A percentile compares a stretch with the other conserved stretches of the same genome.
phyloP scores from a whole-genome alignment of 2,113 vertebrate species.

The Colaptes auratus region DNA sequence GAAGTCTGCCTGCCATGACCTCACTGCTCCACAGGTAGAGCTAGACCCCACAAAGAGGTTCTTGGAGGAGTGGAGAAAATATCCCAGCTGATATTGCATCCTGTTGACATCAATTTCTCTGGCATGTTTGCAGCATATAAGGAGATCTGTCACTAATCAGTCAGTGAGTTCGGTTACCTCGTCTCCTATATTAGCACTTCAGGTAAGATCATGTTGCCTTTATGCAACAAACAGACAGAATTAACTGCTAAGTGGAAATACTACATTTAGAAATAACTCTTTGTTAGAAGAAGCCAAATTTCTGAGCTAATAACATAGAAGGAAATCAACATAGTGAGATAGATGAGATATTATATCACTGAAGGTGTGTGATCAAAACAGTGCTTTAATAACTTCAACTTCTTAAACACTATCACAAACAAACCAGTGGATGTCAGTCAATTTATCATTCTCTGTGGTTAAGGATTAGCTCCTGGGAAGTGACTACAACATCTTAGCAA shows the following conservation, averaged over 20 bases:
- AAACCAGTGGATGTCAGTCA: conserved; percentile 3
- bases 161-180: background rate
- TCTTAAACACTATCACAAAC: conserved; percentile 20
- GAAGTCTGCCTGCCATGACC: background rate
- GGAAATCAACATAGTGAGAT: background rate
- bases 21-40: background rate
- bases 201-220: background rate
- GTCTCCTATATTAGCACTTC: background rate
- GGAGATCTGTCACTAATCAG: background rate
- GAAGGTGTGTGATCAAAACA: background rate
- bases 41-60: background rate
- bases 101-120: background rate
- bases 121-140: background rate
- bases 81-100: background rate
- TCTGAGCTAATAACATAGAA: background rate
- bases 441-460: background rate
- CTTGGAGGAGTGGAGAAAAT: background rate
- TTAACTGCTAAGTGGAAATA: background rate
- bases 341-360: background rate
- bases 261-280: background rate
- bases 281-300: background rate
- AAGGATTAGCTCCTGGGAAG: background rate
- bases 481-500: background rate
- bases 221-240: background rate
- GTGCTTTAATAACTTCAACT: background rate